These are phyloP conservation scores for Crax fasciolata DNA, from an alignment of 2,797 vertebrate species.

Conservation along the genomic window DNA sequence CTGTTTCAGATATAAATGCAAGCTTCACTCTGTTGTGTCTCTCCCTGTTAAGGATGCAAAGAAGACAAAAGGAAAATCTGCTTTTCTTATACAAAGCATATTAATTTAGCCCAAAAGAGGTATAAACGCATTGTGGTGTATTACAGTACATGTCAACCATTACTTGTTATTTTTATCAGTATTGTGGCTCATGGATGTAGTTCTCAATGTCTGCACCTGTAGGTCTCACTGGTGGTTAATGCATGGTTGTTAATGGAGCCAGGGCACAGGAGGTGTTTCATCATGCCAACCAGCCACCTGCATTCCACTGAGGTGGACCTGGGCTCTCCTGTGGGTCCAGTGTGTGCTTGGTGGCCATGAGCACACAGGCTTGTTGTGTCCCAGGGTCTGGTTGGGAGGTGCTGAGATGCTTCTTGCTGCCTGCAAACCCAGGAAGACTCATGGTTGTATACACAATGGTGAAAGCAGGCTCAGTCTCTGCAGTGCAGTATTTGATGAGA, in stretches of 20 bases:
- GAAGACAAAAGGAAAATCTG: neutral
- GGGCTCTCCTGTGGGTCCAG: neutral
- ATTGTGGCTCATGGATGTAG: neutral
- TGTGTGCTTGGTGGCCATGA: neutral
- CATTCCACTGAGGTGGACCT: neutral
- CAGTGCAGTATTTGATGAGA: neutral
- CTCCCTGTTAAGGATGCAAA: neutral
- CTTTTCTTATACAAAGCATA: neutral
- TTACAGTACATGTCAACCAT: neutral
- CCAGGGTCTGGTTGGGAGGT: neutral
- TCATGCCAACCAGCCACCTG: neutral
- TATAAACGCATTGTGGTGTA: neutral
- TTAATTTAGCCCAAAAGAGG: neutral
- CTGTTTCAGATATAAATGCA: neutral
- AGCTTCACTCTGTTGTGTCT: neutral
- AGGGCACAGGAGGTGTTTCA: neutral
- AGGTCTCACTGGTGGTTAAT: neutral
- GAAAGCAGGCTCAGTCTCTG: neutral
- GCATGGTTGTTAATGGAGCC: neutral
- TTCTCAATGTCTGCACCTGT: neutral
- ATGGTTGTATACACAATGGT: accelerated
- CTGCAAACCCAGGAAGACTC: neutral
- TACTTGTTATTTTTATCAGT: neutral
- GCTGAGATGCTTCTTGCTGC: neutral
- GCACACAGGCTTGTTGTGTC: neutral